Evolutionary conservation across 92 coral and sea anemone genomes (phyloP), one percentile per base, ranked within the genome.

Genomic region (Actinernus sp.): DNA sequence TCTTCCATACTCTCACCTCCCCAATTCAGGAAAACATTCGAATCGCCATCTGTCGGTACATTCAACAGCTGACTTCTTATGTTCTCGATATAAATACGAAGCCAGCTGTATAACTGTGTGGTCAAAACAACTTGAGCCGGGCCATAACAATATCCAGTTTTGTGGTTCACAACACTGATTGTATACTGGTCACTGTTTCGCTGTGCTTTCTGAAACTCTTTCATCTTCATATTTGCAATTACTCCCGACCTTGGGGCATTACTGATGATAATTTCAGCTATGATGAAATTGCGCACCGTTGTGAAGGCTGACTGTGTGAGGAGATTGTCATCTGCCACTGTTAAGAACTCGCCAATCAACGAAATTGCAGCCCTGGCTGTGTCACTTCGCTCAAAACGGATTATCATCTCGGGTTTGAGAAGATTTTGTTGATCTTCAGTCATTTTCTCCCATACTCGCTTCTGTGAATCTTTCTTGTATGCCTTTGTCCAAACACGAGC

Each of bases 31-130:
- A 70, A 70, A 18, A 70, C 55, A 7, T 3, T 49, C 27, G 36
- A 51, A 3, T 67, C 38, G 50, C 53, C 19, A 3, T 50, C 63
- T 12, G 26, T 19, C 39, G 5, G 11, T n/a, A n/a, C n/a, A n/a
- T n/a, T n/a, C n/a, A n/a, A n/a, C n/a, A n/a, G n/a, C n/a, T 65
- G 58, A 9, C 79, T n/a, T 61, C 80, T 32, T 19, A 62, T 32
- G 25, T 60, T 21, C 20, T 64, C 11, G 8, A 68, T 38, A 40
- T 53, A 76, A 29, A 83, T 44, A 16, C 27, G 53, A 47, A 84
- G 30, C 80, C 60, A 60, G n/a, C 68, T 76, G 25, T 82, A 33
- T 23, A 74, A 31, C 29, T 66, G 32, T 2, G 16, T 58, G 19
- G 47, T 38, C 12, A 74, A 32, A 4, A 74, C 71, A 4, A 68